These are phyloP conservation scores for Agonopterix arenella DNA, from an alignment of 2,888 invertebrate genomes.

Conservation along the genomic window DNA sequence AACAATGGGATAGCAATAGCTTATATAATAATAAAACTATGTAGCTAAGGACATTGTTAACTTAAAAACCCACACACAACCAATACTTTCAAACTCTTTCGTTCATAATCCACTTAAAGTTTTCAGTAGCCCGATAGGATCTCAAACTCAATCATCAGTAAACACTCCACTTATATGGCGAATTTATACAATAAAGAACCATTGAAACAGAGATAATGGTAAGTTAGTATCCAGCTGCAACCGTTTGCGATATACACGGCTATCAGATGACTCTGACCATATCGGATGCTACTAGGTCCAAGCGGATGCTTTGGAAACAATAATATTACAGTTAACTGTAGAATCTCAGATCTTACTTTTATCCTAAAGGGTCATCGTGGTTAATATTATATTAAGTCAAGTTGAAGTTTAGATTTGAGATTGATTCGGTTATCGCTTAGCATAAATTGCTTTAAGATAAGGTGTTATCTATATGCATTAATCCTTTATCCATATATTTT, in stretches of 20 bases:
- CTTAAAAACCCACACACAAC: too few species aligned
- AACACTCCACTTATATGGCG: slow-evolving; percentile 45
- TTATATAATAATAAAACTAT: too few species aligned
- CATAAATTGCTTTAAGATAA: neutral
- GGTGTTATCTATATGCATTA: too few species aligned
- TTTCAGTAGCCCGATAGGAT: slow-evolving; percentile 5
- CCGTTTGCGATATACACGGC: slow-evolving; percentile 25
- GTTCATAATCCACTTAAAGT: neutral
- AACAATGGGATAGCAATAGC: too few species aligned
- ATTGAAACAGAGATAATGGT: slow-evolving; percentile 41
- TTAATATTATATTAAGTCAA: too few species aligned
- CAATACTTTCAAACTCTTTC: neutral
- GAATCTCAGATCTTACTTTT: slow-evolving; percentile 3
- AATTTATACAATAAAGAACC: slow-evolving; percentile 57
- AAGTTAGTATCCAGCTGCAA: slow-evolving; percentile 21
- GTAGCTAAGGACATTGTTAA: too few species aligned
- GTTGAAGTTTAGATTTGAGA: too few species aligned
- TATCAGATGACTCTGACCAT: slow-evolving; percentile 40
- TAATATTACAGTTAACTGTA: slow-evolving; percentile 17
- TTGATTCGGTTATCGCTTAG: too few species aligned
- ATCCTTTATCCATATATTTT: too few species aligned
- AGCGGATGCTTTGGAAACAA: slow-evolving; percentile 25
- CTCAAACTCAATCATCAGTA: slow-evolving; percentile 27
- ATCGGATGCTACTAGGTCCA: slow-evolving; percentile 37
- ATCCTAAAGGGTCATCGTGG: slow-evolving; percentile 5